phyloP scores from a whole-genome alignment of 2,113 vertebrate genomes.

The Lophura nycthemera region DNA sequence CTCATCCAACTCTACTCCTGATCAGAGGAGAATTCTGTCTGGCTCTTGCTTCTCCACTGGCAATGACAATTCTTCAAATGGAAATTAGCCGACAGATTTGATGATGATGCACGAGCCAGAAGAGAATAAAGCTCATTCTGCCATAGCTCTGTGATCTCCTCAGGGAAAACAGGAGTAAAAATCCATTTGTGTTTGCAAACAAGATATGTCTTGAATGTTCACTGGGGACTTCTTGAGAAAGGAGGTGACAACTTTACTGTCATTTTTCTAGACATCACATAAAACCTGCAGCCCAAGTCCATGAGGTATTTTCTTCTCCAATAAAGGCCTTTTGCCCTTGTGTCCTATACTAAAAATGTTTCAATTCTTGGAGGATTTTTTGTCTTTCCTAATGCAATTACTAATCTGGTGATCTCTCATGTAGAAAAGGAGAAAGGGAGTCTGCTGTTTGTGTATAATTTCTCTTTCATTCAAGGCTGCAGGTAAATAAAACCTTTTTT shows the following conservation, averaged over 20 bases:
- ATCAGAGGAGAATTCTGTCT: conserved; percentile 7
- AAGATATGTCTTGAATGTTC: conserved; percentile 72
- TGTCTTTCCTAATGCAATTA: conserved; percentile 59
- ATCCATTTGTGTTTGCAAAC: conserved; percentile 75
- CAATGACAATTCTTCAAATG: conserved; percentile 63
- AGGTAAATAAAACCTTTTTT: neutral
- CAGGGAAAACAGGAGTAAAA: conserved; percentile 70
- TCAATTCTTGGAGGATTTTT: conserved; percentile 40
- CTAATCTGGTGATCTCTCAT: conserved; percentile 25
- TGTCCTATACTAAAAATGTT: conserved; percentile 34
- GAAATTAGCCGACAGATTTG: conserved; percentile 74
- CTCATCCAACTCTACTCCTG: conserved; percentile 20
- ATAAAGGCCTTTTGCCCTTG: conserved; percentile 55
- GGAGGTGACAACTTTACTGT: conserved; percentile 67
- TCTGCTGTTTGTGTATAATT: neutral
- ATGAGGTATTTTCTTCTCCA: conserved; percentile 51
- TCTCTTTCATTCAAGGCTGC: neutral
- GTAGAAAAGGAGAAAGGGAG: conserved; percentile 14
- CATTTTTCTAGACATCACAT: conserved; percentile 51
- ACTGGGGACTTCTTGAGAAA: conserved; percentile 65
- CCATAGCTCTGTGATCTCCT: conserved; percentile 58
- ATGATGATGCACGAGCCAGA: conserved; percentile 72
- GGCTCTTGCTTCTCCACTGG: conserved; percentile 49
- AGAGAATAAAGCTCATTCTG: conserved; percentile 59
- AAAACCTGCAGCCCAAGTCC: conserved; percentile 50